phyloP scores from a whole-genome alignment of 2,888 invertebrate species.

The Theretra japonica region DNA sequence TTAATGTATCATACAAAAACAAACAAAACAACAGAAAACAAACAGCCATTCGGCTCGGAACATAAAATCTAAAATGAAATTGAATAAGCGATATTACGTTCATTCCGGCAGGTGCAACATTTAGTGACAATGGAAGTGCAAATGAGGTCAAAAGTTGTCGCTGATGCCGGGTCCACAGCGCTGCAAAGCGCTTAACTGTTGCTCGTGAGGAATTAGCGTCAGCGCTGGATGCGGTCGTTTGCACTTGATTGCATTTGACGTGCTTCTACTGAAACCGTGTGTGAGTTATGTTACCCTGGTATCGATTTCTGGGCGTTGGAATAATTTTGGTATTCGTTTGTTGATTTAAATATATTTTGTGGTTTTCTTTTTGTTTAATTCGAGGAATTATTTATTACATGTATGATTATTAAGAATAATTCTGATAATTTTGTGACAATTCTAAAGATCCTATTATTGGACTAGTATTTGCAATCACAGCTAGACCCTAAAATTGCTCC shows the following conservation, averaged over 20 bases:
- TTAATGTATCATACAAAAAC: neutral
- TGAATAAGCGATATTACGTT: slow-evolving; percentile 46
- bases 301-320: too few species aligned
- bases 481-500: neutral
- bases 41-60: slow-evolving; percentile 7
- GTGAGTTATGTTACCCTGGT: too few species aligned
- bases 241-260: neutral
- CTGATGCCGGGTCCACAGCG: slow-evolving; percentile 48
- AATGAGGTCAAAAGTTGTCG: slow-evolving; percentile 60
- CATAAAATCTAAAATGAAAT: slow-evolving; percentile 36
- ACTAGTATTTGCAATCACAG: neutral
- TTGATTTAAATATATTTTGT: too few species aligned
- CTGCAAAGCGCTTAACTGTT: slow-evolving; percentile 53
- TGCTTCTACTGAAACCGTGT: neutral
- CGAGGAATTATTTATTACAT: too few species aligned
- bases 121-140: slow-evolving; percentile 56
- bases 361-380: too few species aligned
- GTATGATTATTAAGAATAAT: too few species aligned
- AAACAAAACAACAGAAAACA: neutral
- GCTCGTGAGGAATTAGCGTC: slow-evolving; percentile 37
- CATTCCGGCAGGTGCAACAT: slow-evolving; percentile 48
- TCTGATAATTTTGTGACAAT: too few species aligned
- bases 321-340: too few species aligned
- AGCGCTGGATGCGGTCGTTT: slow-evolving; percentile 12
- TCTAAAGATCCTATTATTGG: too few species aligned